Conservation (phyloP, 2,797 vertebrate genomes). For the Neoniphon sammara region DNA sequence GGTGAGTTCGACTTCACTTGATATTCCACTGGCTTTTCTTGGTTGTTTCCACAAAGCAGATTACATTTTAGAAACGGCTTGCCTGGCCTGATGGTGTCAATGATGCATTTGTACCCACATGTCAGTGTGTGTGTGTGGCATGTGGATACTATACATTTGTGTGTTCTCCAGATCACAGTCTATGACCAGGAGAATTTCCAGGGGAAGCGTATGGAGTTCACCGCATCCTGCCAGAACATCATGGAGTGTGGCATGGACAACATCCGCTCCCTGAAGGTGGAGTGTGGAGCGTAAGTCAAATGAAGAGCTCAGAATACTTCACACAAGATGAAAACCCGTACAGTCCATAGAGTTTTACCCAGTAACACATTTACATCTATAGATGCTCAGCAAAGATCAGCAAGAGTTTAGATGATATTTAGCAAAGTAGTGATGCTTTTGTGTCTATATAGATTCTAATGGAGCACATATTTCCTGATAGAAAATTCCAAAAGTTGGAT, state of each 20-base stretch:
- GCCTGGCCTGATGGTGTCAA: slow-evolving; percentile 38
- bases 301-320: neutral
- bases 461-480: neutral
- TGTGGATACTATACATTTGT: slow-evolving; percentile 62
- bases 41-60: slow-evolving; percentile 18
- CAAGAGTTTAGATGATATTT: too few species aligned
- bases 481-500: neutral
- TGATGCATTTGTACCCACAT: slow-evolving; percentile 41
- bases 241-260: slow-evolving; percentile 92
- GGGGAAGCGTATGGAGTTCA: slow-evolving; percentile 94
- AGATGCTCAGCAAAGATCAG: too few species aligned
- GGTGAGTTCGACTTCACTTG: slow-evolving; percentile 79
- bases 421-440: neutral
- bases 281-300: slow-evolving; percentile 93
- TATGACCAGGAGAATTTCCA: slow-evolving; percentile 98
- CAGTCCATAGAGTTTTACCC: neutral
- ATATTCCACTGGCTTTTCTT: neutral
- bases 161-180: slow-evolving; percentile 88
- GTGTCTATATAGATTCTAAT: neutral
- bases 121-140: slow-evolving; percentile 45
- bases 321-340: neutral
- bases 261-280: slow-evolving; percentile 94
- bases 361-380: neutral
- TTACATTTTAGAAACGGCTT: slow-evolving; percentile 13
- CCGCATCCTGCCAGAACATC: slow-evolving; percentile 91